These are phyloP conservation scores for Chrysomela aeneicollis DNA, from an alignment of 2,888 invertebrate genomes.

Conservation along the genomic window DNA sequence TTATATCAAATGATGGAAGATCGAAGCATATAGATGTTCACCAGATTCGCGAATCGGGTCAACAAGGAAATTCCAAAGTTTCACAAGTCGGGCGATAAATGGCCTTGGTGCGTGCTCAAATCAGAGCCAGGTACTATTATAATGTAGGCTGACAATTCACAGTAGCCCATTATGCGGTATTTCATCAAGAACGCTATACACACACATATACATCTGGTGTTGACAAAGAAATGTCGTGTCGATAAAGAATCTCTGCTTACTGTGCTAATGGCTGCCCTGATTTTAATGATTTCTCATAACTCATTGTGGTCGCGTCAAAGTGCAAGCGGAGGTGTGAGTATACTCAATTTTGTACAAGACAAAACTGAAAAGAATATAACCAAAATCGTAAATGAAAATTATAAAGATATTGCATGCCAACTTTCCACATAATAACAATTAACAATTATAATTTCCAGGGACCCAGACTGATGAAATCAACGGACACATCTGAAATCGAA, in stretches of 20 bases:
- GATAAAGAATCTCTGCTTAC: neutral
- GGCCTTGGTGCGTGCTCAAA: constrained; percentile 22
- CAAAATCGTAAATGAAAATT: too few species aligned
- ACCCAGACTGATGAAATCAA: too few species aligned
- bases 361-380: neutral
- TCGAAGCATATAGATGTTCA: neutral
- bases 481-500: neutral
- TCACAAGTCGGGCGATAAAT: constrained; percentile 7
- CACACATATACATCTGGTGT: constrained; percentile 5
- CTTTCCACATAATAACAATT: too few species aligned
- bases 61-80: constrained; percentile 12
- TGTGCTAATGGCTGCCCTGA: constrained; percentile 1
- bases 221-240: constrained; percentile 5
- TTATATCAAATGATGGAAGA: too few species aligned
- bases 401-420: too few species aligned
- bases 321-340: neutral
- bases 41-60: constrained; percentile 6
- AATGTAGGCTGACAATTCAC: constrained; percentile 21
- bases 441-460: too few species aligned
- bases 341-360: neutral
- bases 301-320: neutral
- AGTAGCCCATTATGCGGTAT: constrained; percentile 22
- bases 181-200: constrained; percentile 7
- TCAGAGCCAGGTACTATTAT: constrained; percentile 11
- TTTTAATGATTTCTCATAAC: neutral